Evolutionary conservation across 2,113 vertebrate genomes (phyloP).

Genomic region (Smithornis capensis): DNA sequence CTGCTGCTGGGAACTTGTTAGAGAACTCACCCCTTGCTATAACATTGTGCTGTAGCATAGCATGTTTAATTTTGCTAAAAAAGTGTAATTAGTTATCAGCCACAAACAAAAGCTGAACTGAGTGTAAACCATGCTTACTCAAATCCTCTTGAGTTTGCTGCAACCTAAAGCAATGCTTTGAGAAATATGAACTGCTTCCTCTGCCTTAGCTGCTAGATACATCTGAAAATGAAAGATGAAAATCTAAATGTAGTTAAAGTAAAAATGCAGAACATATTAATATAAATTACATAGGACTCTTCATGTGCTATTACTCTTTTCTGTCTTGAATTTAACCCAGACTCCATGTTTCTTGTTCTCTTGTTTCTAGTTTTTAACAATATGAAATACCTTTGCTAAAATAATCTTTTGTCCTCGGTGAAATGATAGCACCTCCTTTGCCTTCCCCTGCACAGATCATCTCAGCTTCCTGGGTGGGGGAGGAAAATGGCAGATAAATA

Average conservation of each 20-base stretch:
- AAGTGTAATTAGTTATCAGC: neutral
- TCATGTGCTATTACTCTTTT: neutral
- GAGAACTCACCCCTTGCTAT: neutral
- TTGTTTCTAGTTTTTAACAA: neutral
- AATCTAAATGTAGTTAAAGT: neutral
- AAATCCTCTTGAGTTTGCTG: neutral
- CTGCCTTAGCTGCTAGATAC: neutral
- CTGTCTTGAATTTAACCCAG: neutral
- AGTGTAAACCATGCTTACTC: neutral
- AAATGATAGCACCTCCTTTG: neutral
- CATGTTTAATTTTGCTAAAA: neutral
- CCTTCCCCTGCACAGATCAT: neutral
- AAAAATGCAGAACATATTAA: neutral
- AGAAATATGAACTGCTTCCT: neutral
- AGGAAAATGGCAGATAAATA: neutral
- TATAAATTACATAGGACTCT: neutral
- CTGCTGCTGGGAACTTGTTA: neutral
- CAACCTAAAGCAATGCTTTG: neutral
- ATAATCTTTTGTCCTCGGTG: neutral
- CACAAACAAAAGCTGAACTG: neutral
- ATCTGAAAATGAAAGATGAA: neutral
- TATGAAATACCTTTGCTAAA: neutral
- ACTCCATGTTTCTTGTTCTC: neutral
- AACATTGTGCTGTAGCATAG: neutral
- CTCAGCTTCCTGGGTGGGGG: neutral